A percentile compares a stretch with the other conserved stretches of the same genome.
phyloP scores from a whole-genome alignment of 1,140 invertebrate genomes.

The Megalopta genalis region DNA sequence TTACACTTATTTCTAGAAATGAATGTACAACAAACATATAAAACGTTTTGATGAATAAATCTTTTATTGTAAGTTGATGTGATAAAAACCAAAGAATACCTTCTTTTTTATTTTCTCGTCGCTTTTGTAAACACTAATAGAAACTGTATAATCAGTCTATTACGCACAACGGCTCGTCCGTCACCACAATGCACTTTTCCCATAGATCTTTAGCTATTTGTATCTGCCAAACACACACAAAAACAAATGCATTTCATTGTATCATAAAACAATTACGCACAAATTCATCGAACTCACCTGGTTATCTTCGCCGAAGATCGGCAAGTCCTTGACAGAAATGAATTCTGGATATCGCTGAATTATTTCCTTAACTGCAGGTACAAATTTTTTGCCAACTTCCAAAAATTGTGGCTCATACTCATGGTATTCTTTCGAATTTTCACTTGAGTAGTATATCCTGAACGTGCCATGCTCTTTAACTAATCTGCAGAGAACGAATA shows the following conservation, averaged over 20 bases:
- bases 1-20: too few species aligned
- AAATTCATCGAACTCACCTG: conserved; percentile 79
- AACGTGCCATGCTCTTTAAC: conserved; percentile 82
- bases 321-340: conserved; percentile 86
- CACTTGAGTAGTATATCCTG: conserved; percentile 88
- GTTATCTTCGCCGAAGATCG: conserved; percentile 82
- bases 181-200: conserved; percentile 86
- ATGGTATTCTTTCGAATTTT: conserved; percentile 92
- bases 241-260: conserved; percentile 34
- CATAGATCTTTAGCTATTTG: conserved; percentile 84
- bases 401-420: conserved; percentile 89
- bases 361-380: conserved; percentile 86
- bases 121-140: conserved; percentile 9
- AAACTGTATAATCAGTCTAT: conserved; percentile 12
- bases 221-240: conserved; percentile 78
- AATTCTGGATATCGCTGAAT: conserved; percentile 89
- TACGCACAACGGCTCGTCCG: conserved; percentile 80
- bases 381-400: conserved; percentile 85
- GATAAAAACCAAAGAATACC: too few species aligned
- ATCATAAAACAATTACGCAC: conserved; percentile 12
- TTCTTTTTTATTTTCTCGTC: conserved; percentile 4
- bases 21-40: too few species aligned
- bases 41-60: too few species aligned
- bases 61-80: too few species aligned
- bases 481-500: conserved; percentile 78